Conservation (phyloP, 2,888 invertebrate genomes). For the Crepidodera aurea region DNA sequence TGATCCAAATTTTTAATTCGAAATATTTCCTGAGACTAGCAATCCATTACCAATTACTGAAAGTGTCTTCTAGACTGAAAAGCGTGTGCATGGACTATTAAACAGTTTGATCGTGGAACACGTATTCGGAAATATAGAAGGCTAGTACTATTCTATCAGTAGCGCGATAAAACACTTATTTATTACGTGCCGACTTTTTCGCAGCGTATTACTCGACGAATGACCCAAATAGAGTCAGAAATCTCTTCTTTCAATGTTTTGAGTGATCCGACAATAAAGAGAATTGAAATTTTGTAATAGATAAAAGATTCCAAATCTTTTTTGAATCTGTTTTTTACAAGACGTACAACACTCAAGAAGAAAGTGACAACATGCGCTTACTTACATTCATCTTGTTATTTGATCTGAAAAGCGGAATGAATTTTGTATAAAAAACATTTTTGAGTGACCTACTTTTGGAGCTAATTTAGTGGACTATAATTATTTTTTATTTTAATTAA, state of each 20-base stretch:
- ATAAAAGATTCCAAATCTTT: not conserved
- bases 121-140: slow-evolving; percentile 38
- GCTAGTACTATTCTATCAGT: slow-evolving; percentile 39
- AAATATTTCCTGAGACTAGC: slow-evolving; percentile 25
- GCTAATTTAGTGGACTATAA: too few relatives aligned
- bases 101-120: slow-evolving; percentile 34
- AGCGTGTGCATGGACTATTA: slow-evolving; percentile 23
- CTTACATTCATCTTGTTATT: too few relatives aligned
- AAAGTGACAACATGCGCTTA: too few relatives aligned
- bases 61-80: slow-evolving; percentile 31
- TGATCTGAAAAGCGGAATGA: too few relatives aligned
- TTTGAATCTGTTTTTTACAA: too few relatives aligned
- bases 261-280: slow-evolving; percentile 15
- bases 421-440: too few relatives aligned
- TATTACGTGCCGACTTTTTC: slow-evolving; percentile 42
- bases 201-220: slow-evolving; percentile 25
- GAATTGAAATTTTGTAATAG: slow-evolving; percentile 17
- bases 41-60: slow-evolving; percentile 31
- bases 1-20: slow-evolving; percentile 24
- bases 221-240: slow-evolving; percentile 30
- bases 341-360: too few relatives aligned
- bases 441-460: too few relatives aligned
- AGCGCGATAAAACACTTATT: slow-evolving; percentile 42
- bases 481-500: too few relatives aligned
- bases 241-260: slow-evolving; percentile 23